Percentiles rank a stretch among this genome's conserved stretches.
These are phyloP conservation scores for Conger conger DNA, from an alignment of 2,113 vertebrate species.

Conservation along the genomic window DNA sequence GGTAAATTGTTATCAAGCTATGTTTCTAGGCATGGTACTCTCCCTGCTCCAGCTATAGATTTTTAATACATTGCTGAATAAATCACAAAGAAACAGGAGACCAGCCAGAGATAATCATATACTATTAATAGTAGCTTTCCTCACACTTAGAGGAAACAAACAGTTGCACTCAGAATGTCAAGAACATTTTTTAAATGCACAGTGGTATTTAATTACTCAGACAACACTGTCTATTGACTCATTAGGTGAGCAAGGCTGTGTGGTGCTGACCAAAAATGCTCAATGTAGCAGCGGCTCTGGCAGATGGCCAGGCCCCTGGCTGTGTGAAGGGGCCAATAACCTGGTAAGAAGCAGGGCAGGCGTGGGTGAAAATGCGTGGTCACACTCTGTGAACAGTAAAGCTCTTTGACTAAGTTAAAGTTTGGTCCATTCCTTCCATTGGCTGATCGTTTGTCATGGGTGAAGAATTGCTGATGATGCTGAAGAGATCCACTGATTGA, in stretches of 20 bases:
- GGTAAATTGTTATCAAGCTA: background rate
- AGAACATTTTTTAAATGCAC: background rate
- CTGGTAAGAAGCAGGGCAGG: background rate
- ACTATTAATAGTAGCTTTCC: background rate
- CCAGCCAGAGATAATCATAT: background rate
- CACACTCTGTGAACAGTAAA: background rate
- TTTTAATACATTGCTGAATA: background rate
- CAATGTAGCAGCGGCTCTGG: background rate
- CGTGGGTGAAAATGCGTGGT: background rate
- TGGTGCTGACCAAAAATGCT: background rate
- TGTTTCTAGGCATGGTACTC: background rate
- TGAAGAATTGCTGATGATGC: background rate
- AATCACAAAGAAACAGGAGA: background rate
- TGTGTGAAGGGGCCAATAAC: background rate
- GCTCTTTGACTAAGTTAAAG: background rate
- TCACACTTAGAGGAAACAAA: background rate
- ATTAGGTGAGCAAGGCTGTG: background rate
- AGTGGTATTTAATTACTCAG: too few relatives aligned
- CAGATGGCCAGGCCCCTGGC: background rate
- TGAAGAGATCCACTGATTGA: background rate
- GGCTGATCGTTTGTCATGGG: background rate
- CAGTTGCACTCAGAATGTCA: background rate
- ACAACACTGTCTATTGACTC: background rate
- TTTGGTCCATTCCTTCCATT: background rate
- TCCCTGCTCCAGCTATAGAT: background rate